Conservation (phyloP, 1,140 invertebrate species). For the Notospermus geniculatus region DNA sequence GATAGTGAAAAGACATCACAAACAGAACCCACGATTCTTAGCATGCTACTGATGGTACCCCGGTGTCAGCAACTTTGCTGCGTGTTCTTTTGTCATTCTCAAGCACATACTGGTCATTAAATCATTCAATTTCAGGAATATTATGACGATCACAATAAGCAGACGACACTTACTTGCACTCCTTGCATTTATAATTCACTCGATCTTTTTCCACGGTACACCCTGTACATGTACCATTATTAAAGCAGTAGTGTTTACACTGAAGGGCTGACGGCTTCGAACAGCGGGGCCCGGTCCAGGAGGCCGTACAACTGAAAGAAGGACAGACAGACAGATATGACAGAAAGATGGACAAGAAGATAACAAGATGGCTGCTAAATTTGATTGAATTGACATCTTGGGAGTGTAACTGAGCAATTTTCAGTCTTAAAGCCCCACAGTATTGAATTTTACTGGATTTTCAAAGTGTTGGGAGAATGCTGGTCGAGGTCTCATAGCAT, state of each 20-base stretch:
- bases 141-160: neutral
- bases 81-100: neutral
- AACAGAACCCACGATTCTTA: too few species aligned
- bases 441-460: too few species aligned
- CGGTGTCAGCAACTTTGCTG: too few species aligned
- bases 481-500: too few species aligned
- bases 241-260: conserved; percentile 62
- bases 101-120: neutral
- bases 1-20: too few species aligned
- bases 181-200: conserved; percentile 1
- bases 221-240: conserved; percentile 61
- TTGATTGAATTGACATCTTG: neutral
- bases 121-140: neutral
- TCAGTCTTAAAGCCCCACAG: too few species aligned
- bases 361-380: neutral
- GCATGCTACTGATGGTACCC: too few species aligned
- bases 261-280: conserved; percentile 27
- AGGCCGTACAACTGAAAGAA: neutral
- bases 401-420: neutral
- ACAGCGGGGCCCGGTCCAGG: neutral
- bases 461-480: too few species aligned
- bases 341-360: too few species aligned
- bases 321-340: too few species aligned
- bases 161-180: neutral
- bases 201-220: conserved; percentile 18